Percentiles rank a stretch among this genome's conserved stretches.
These are phyloP conservation scores for Silurus meridionalis DNA, from an alignment of 2,113 vertebrate genomes.

Conservation along the genomic window DNA sequence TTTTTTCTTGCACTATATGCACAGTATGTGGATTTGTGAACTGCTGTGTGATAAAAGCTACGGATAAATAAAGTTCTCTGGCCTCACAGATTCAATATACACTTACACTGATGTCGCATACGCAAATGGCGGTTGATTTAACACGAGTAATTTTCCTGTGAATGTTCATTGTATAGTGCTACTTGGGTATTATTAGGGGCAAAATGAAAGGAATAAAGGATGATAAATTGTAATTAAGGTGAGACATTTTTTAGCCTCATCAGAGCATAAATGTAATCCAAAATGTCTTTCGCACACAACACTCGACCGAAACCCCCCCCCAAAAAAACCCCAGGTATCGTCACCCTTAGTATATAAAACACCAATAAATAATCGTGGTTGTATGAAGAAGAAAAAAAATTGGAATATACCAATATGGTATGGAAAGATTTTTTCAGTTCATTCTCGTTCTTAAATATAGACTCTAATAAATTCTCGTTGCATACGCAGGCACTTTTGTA, in stretches of 20 bases:
- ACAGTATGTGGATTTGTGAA: constrained; percentile 17
- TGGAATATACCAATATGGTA: constrained; percentile 83
- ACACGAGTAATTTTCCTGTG: constrained; percentile 3
- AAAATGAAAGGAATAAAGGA: no score
- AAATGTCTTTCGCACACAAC: constrained; percentile 44
- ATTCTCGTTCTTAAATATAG: constrained; percentile 78
- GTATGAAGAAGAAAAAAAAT: constrained; percentile 65
- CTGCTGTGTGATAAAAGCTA: background rate
- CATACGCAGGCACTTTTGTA: constrained; percentile 78
- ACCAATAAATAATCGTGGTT: constrained; percentile 74
- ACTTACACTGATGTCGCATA: constrained; percentile 7
- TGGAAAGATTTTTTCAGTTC: constrained; percentile 76
- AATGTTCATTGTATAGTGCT: background rate
- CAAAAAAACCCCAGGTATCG: constrained; percentile 62
- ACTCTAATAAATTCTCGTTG: constrained; percentile 71
- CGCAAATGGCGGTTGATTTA: background rate
- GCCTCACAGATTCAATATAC: background rate
- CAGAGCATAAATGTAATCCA: constrained; percentile 60
- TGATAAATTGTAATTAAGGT: background rate
- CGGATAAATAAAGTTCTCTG: background rate
- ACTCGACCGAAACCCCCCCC: no score
- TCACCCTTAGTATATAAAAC: constrained; percentile 73
- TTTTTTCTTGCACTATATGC: constrained; percentile 50
- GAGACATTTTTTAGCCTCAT: constrained; percentile 56
- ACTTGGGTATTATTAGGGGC: background rate